phyloP scores from a whole-genome alignment of 1,140 invertebrate species.

The Brachystomella parvula region DNA sequence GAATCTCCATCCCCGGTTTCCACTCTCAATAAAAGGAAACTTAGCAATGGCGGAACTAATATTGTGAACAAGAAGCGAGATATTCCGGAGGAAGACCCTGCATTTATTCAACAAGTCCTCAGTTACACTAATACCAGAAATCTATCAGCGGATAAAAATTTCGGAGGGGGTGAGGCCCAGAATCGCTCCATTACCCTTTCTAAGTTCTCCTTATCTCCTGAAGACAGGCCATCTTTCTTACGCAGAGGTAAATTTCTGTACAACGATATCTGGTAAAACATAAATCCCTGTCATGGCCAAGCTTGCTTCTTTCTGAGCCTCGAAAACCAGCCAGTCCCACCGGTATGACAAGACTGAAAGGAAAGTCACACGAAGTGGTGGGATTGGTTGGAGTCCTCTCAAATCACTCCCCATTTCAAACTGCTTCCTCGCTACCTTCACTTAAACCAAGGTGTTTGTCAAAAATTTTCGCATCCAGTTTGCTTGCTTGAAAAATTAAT shows the following conservation, averaged over 20 bases:
- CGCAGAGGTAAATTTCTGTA: constrained; percentile 37
- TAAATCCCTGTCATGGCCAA: not conserved
- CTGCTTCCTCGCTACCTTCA: too few relatives aligned
- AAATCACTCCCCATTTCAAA: too few relatives aligned
- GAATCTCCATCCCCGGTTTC: not conserved
- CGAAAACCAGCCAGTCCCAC: too few relatives aligned
- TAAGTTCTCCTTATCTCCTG: constrained; percentile 35
- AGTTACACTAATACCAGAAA: constrained; percentile 28
- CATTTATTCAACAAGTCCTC: constrained; percentile 33
- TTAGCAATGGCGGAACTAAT: not conserved
- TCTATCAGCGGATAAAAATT: too few relatives aligned
- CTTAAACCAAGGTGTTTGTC: too few relatives aligned
- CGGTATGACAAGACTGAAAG: too few relatives aligned
- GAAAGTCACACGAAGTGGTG: too few relatives aligned
- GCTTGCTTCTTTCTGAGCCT: not conserved
- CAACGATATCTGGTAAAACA: constrained; percentile 33
- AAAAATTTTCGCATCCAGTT: too few relatives aligned
- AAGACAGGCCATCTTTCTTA: constrained; percentile 36
- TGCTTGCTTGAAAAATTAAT: too few relatives aligned
- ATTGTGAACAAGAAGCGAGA: constrained; percentile 29
- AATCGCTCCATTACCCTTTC: constrained; percentile 15
- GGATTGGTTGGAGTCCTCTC: too few relatives aligned
- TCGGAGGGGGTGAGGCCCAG: too few relatives aligned
- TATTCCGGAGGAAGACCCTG: constrained; percentile 37
- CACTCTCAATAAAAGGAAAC: not conserved